These are phyloP conservation scores for Bambusicola thoracicus DNA, from an alignment of 2,113 vertebrate species.

Conservation along the genomic window DNA sequence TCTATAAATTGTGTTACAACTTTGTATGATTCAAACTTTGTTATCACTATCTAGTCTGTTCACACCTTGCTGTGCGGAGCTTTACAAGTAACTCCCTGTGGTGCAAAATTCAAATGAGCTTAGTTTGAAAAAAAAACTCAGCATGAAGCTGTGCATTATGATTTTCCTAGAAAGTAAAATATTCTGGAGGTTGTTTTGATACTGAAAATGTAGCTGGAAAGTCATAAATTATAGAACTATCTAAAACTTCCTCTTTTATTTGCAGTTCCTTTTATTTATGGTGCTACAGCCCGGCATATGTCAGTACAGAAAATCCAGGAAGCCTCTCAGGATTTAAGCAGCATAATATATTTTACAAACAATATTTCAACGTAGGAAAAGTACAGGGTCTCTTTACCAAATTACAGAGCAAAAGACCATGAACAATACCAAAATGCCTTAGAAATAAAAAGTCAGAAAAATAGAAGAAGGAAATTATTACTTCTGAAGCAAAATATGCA, in stretches of 20 bases:
- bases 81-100: background rate
- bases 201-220: background rate
- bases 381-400: background rate
- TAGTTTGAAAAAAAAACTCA: background rate
- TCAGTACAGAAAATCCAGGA: background rate
- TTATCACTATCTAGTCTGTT: conserved; percentile 10
- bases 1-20: background rate
- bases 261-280: background rate
- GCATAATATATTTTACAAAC: background rate
- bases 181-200: background rate
- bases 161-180: background rate
- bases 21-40: background rate
- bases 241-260: background rate
- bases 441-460: background rate
- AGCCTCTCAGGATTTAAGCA: background rate
- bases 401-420: background rate
- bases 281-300: background rate
- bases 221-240: background rate
- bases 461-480: background rate
- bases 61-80: background rate
- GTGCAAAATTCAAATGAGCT: conserved; percentile 19
- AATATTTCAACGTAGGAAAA: background rate
- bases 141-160: accelerated
- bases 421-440: background rate
- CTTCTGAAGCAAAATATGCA: background rate